A percentile compares a stretch with the other conserved stretches of the same genome.
Conservation (phyloP, 2,113 vertebrate species). For the Rhinolophus sinicus region DNA sequence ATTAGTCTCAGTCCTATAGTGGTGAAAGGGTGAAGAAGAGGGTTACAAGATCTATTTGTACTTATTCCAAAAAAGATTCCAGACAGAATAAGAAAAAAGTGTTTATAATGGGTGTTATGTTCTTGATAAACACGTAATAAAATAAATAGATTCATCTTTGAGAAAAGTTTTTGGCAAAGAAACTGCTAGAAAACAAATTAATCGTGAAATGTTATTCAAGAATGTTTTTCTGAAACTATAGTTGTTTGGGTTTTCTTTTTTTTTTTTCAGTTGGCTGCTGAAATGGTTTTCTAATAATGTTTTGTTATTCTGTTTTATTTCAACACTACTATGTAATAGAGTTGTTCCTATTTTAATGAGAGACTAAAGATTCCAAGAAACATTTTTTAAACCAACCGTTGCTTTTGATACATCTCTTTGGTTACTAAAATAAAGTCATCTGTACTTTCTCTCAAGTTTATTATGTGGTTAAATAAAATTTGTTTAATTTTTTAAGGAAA, state of each 20-base stretch:
- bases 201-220: conserved; percentile 76
- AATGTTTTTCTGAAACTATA: conserved; percentile 81
- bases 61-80: background rate
- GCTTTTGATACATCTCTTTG: conserved; percentile 24
- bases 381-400: conserved; percentile 75
- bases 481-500: conserved; percentile 50
- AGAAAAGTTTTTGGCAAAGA: conserved; percentile 65
- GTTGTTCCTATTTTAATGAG: conserved; percentile 78
- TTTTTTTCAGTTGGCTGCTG: conserved; percentile 74
- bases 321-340: conserved; percentile 68
- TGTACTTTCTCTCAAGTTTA: conserved; percentile 72
- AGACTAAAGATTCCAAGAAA: conserved; percentile 68
- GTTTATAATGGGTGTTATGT: conserved; percentile 68
- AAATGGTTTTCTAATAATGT: conserved; percentile 81
- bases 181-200: conserved; percentile 76
- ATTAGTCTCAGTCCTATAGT: conserved; percentile 61
- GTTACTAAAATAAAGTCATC: conserved; percentile 70
- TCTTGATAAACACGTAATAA: conserved; percentile 80
- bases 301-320: conserved; percentile 82
- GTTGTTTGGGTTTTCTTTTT: conserved; percentile 73
- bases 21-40: conserved; percentile 6
- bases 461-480: conserved; percentile 73
- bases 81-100: conserved; percentile 48
- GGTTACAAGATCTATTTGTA: conserved; percentile 72
- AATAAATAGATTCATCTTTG: conserved; percentile 77